Percentiles rank a stretch among this genome's conserved stretches.
Evolutionary conservation across 2,888 invertebrate genomes (phyloP).

Genomic region (Neria commutata): DNA sequence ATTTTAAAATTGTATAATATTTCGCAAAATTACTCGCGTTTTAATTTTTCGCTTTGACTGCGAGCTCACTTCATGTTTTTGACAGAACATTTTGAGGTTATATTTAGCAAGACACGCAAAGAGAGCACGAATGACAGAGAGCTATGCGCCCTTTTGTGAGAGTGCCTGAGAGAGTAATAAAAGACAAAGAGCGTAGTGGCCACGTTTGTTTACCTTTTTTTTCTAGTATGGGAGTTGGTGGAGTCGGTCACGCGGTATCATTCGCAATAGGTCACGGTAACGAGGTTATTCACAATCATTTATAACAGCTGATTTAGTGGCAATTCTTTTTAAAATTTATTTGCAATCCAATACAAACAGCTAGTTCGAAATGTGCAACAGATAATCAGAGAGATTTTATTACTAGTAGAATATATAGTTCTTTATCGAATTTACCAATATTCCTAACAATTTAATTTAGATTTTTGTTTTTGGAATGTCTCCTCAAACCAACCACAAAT

Average conservation of each 20-base stretch:
- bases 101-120: slow-evolving; percentile 21
- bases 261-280: background rate
- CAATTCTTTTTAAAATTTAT: too few species aligned
- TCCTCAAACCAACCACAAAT: background rate
- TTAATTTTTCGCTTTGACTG: slow-evolving; percentile 14
- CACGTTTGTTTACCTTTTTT: slow-evolving; percentile 29
- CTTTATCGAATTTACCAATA: too few species aligned
- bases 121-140: background rate
- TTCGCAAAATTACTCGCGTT: too few species aligned
- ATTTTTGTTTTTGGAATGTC: too few species aligned
- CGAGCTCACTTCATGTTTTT: slow-evolving; percentile 33
- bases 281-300: too few species aligned
- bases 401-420: too few species aligned
- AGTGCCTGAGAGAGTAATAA: background rate
- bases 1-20: too few species aligned
- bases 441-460: background rate
- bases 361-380: too few species aligned
- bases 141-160: background rate
- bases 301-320: too few species aligned
- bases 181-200: too few species aligned
- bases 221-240: slow-evolving; percentile 2
- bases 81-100: slow-evolving; percentile 37
- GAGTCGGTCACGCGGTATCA: background rate
- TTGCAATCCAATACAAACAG: too few species aligned
- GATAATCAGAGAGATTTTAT: too few species aligned